These are phyloP conservation scores for Pyxicephalus adspersus DNA, from an alignment of 2,113 vertebrate species.

Conservation along the genomic window DNA sequence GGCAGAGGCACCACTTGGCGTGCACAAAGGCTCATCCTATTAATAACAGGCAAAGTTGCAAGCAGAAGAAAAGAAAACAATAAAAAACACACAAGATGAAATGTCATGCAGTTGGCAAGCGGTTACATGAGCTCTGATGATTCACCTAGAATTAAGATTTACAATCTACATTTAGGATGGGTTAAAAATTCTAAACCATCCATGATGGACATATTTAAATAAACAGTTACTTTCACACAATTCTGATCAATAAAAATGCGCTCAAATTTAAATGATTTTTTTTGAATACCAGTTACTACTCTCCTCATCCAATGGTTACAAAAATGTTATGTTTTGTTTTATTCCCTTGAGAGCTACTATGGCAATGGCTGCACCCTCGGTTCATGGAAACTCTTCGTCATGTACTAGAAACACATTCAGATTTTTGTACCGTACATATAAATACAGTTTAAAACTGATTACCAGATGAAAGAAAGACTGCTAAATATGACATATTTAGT, in stretches of 20 bases:
- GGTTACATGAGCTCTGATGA: constrained; percentile 75
- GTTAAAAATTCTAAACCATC: constrained; percentile 67
- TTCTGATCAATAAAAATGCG: background rate
- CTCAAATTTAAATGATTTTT: too few relatives aligned
- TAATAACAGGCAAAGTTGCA: constrained; percentile 82
- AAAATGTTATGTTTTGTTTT: too few relatives aligned
- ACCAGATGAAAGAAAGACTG: too few relatives aligned
- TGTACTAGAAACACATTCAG: too few relatives aligned
- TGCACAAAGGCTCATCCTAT: constrained; percentile 91
- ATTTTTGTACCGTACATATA: too few relatives aligned
- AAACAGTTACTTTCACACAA: constrained; percentile 73
- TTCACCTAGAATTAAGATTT: constrained; percentile 70
- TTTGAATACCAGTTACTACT: too few relatives aligned
- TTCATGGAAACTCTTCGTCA: too few relatives aligned
- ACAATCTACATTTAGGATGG: constrained; percentile 67
- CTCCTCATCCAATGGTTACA: too few relatives aligned
- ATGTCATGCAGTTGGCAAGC: constrained; percentile 78
- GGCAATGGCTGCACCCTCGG: too few relatives aligned
- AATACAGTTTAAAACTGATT: too few relatives aligned
- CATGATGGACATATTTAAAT: constrained; percentile 65
- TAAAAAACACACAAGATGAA: constrained; percentile 80
- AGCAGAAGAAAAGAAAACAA: constrained; percentile 77
- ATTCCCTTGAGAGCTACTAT: too few relatives aligned
- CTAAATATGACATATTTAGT: too few relatives aligned
- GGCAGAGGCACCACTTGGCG: constrained; percentile 81